These are phyloP conservation scores for Pelosia muscerda DNA, from an alignment of 2,888 invertebrate species.

Conservation along the genomic window DNA sequence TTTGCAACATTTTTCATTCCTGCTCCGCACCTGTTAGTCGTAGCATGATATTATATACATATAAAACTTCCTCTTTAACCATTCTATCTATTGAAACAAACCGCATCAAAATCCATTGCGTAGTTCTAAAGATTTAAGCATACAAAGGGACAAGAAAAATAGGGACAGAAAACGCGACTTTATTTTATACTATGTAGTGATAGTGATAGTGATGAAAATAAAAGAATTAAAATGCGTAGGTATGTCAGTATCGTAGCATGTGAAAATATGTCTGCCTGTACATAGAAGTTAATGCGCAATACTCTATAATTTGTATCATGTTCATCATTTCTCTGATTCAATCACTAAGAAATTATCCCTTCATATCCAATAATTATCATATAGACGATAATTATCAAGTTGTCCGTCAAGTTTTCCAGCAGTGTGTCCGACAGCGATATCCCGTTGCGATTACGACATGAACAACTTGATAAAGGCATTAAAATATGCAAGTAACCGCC, in stretches of 20 bases:
- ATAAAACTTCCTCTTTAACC: too few relatives aligned
- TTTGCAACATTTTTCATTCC: too few relatives aligned
- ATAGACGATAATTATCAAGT: not conserved
- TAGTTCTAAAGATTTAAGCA: too few relatives aligned
- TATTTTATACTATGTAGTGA: too few relatives aligned
- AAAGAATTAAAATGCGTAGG: not conserved
- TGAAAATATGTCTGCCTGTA: too few relatives aligned
- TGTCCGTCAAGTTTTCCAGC: slow-evolving; percentile 27
- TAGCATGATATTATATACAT: too few relatives aligned
- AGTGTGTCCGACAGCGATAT: slow-evolving; percentile 60
- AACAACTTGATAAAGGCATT: slow-evolving; percentile 73
- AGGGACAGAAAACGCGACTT: too few relatives aligned
- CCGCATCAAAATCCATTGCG: too few relatives aligned
- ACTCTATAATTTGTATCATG: not conserved
- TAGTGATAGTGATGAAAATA: too few relatives aligned
- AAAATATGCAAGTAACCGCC: slow-evolving; percentile 75
- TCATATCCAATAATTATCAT: not conserved
- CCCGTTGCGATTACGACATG: slow-evolving; percentile 63
- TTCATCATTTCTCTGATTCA: not conserved
- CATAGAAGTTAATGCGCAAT: not conserved
- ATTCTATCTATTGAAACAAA: too few relatives aligned
- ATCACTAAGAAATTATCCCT: not conserved
- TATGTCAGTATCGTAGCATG: not conserved
- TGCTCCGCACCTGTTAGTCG: too few relatives aligned
- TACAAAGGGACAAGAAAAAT: too few relatives aligned